Percentiles rank a stretch among this genome's conserved stretches.
Evolutionary conservation across 2,113 vertebrate species (phyloP).

Genomic region (Otolemur garnettii): DNA sequence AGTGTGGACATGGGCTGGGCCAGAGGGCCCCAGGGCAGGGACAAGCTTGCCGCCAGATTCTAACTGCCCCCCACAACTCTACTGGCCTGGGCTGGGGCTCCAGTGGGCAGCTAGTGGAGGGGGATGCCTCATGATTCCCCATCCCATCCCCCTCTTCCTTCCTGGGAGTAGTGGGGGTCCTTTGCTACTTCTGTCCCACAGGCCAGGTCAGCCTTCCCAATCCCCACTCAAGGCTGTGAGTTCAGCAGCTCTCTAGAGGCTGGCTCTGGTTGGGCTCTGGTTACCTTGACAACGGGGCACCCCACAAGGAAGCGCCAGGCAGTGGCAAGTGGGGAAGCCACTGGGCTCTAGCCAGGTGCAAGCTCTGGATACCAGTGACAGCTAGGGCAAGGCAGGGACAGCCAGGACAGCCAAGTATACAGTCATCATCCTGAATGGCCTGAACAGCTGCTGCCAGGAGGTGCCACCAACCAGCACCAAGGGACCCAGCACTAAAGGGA

Average conservation of each 20-base stretch:
- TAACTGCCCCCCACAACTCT: not conserved
- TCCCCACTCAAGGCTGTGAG: not conserved
- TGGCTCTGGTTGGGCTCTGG: not conserved
- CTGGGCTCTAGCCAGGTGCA: not conserved
- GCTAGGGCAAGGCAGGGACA: not conserved
- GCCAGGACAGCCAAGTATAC: not conserved
- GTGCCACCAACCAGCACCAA: accelerated
- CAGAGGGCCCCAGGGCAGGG: not conserved
- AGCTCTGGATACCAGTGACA: not conserved
- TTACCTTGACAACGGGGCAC: not conserved
- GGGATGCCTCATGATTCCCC: accelerated
- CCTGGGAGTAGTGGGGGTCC: accelerated
- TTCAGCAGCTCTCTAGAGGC: not conserved
- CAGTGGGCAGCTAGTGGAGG: not conserved
- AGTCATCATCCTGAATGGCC: not conserved
- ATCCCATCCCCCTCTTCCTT: not conserved
- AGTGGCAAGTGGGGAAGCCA: not conserved
- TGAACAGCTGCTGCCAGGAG: not conserved
- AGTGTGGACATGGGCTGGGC: accelerated
- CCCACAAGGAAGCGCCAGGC: not conserved
- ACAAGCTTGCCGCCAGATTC: not conserved
- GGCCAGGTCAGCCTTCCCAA: not conserved
- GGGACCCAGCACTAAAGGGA: not conserved
- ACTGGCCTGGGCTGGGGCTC: accelerated
- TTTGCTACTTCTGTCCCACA: accelerated